A percentile compares a stretch with the other conserved stretches of the same genome.
Evolutionary conservation across 2,113 vertebrate genomes (phyloP).

Genomic region (Kryptolebias marmoratus): DNA sequence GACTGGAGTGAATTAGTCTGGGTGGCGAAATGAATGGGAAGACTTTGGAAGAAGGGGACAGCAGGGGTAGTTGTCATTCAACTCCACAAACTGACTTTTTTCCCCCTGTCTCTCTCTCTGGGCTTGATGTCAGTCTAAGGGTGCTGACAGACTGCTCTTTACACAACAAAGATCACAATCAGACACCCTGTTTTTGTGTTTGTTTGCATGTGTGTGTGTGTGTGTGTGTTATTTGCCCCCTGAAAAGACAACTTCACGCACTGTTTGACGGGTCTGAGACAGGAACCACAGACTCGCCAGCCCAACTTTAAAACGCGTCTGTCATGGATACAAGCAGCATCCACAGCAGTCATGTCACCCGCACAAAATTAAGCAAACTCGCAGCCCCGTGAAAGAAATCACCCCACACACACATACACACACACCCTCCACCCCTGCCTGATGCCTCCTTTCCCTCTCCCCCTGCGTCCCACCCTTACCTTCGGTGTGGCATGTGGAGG

Average conservation of each 20-base stretch:
- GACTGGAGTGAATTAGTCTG: not conserved
- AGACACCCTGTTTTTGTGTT: not conserved
- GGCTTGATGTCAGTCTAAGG: conserved; percentile 21
- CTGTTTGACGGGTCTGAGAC: conserved; percentile 33
- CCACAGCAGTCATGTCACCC: conserved; percentile 35
- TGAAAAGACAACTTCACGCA: conserved; percentile 56
- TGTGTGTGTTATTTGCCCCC: not conserved
- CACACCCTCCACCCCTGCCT: not conserved
- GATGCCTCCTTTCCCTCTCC: conserved; percentile 29
- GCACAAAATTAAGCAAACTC: conserved; percentile 54
- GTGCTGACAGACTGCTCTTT: conserved; percentile 22
- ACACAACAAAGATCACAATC: not conserved
- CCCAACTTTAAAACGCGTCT: conserved; percentile 54
- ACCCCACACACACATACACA: no score
- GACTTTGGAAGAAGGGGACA: conserved; percentile 1
- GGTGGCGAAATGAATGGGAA: conserved; percentile 4
- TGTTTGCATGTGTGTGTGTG: no score
- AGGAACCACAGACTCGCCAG: conserved; percentile 8
- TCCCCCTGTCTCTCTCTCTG: not conserved
- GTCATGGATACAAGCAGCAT: no score
- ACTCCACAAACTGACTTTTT: conserved; percentile 44
- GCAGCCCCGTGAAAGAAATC: no score
- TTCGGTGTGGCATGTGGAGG: conserved; percentile 94
- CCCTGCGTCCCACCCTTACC: conserved; percentile 82
- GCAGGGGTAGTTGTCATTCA: conserved; percentile 43